These are phyloP conservation scores for Loripinus fragilis DNA, from an alignment of 2,888 invertebrate species.

Conservation along the genomic window DNA sequence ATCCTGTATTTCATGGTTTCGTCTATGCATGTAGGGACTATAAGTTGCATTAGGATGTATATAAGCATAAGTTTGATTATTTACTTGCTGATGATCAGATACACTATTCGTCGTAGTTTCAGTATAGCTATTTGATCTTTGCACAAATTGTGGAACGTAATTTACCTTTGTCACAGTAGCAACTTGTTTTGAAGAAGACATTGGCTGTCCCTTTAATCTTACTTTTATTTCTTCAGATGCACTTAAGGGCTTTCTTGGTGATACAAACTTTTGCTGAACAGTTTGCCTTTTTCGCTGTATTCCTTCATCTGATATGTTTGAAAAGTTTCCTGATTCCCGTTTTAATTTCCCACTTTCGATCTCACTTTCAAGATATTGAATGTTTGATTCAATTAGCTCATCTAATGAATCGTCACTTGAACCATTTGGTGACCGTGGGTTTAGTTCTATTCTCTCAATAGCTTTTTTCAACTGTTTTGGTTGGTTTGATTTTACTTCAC, in stretches of 20 bases:
- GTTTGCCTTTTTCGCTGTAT: neutral
- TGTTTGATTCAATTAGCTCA: constrained; percentile 78
- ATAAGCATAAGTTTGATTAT: constrained; percentile 19
- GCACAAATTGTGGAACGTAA: neutral
- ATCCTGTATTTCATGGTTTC: constrained; percentile 51
- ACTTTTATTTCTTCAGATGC: constrained; percentile 17
- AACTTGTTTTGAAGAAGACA: neutral
- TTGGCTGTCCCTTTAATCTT: neutral
- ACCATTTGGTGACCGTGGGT: constrained; percentile 64
- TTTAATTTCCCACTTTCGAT: constrained; percentile 70
- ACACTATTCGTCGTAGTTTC: constrained; percentile 16
- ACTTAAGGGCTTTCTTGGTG: neutral
- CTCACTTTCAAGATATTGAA: constrained; percentile 77
- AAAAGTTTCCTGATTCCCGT: constrained; percentile 55
- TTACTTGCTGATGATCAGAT: constrained; percentile 16
- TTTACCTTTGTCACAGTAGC: neutral
- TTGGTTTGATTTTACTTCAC: constrained; percentile 60
- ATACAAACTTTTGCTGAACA: neutral
- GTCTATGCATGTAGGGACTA: constrained; percentile 63
- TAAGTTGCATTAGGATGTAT: constrained; percentile 49
- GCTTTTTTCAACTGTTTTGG: constrained; percentile 60
- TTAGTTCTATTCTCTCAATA: constrained; percentile 60
- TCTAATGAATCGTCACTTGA: constrained; percentile 76
- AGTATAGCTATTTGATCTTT: constrained; percentile 21
- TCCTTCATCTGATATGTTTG: constrained; percentile 16